These are phyloP conservation scores for Ligdia adustata DNA, from an alignment of 2,888 invertebrate genomes.

Conservation along the genomic window DNA sequence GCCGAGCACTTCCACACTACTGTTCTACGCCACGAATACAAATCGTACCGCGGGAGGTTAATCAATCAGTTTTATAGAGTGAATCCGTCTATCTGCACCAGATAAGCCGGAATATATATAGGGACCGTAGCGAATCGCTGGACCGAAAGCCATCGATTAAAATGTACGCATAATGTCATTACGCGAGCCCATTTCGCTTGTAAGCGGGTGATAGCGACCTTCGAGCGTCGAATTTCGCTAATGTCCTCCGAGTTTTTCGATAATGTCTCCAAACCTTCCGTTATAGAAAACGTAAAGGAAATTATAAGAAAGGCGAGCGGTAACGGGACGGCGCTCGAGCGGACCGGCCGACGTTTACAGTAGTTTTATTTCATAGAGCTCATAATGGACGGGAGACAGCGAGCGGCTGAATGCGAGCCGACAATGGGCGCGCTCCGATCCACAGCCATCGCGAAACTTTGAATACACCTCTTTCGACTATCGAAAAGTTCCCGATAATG, in stretches of 20 bases:
- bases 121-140: conserved; percentile 54
- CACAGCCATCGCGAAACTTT: conserved; percentile 71
- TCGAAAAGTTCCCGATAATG: conserved; percentile 82
- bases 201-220: conserved; percentile 53
- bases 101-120: conserved; percentile 53
- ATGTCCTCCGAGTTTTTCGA: conserved; percentile 56
- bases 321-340: conserved; percentile 16
- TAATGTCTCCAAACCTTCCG: conserved; percentile 52
- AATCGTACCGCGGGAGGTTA: conserved; percentile 40
- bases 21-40: conserved; percentile 15
- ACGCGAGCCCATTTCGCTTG: conserved; percentile 55
- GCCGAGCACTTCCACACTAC: not conserved
- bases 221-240: conserved; percentile 54
- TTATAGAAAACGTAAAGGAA: conserved; percentile 53
- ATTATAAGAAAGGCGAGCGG: conserved; percentile 45
- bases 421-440: conserved; percentile 60
- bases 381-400: conserved; percentile 49
- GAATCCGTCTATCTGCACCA: conserved; percentile 47
- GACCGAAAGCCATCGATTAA: conserved; percentile 69
- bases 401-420: conserved; percentile 53
- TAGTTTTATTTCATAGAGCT: conserved; percentile 45
- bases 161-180: conserved; percentile 71
- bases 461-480: conserved; percentile 81
- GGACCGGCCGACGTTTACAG: conserved; percentile 39
- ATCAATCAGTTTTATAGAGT: conserved; percentile 59